Evolutionary conservation across 2,113 vertebrate species (phyloP), one percentile per base, ranked within the genome.

Genomic region (Engraulis encrasicolus): DNA sequence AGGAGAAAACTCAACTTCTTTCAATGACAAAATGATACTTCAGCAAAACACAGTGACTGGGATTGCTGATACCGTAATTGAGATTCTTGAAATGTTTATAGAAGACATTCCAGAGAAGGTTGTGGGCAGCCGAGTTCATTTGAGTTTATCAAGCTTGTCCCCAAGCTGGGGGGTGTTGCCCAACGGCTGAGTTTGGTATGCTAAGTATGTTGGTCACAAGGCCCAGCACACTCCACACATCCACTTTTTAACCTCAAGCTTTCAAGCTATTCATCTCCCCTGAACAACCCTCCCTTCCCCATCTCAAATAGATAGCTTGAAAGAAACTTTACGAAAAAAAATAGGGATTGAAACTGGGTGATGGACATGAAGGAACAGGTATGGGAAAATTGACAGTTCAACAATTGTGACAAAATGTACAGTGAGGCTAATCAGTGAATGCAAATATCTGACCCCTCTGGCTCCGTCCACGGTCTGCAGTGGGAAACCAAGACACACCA

Each of bases 401-500:
- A n/a, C n/a, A n/a, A n/a, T n/a, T n/a, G n/a, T n/a, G n/a, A n/a
- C n/a, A n/a, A n/a, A n/a, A n/a, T n/a, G n/a, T n/a, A n/a, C n/a
- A n/a, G n/a, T n/a, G n/a, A n/a, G n/a, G n/a, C n/a, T n/a, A n/a
- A n/a, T n/a, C n/a, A n/a, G n/a, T n/a, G n/a, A n/a, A n/a, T n/a
- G n/a, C n/a, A n/a, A n/a, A n/a, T n/a, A n/a, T 34, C 96, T 96
- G 93, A 99, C 98, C 96, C 98, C 98, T 93, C 98, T 92, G 66
- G 97, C 96, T 2, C 98, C 98, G 0, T 96, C 97, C 81, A 97
- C 94, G 0, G 97, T 99, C 81, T 98, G 94, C 40, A 99, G 93
- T 0, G 98, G 98, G 87, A 99, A 98, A 31, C 98, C 97, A 37
- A 99, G 96, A 93, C 98, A 99, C 81, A 99, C 96, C 2, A 98